A percentile compares a stretch with the other conserved stretches of the same genome.
Evolutionary conservation across 2,113 vertebrate genomes (phyloP).

Genomic region (Anseranas semipalmata): DNA sequence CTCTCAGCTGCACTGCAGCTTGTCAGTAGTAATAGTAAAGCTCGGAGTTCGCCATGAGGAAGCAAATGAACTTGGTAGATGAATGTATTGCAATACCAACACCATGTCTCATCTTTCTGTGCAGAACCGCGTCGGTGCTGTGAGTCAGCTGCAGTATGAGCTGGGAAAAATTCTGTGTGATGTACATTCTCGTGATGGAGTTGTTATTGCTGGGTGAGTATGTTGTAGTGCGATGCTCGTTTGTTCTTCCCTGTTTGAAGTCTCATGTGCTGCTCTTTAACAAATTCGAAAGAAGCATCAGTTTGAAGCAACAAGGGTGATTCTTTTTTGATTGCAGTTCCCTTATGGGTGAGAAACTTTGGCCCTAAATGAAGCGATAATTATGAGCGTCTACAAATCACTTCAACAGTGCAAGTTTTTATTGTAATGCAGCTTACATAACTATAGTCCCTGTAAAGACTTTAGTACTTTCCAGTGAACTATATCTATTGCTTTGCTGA

Average conservation of each 20-base stretch:
- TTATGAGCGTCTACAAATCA: neutral
- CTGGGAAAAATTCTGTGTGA: conserved; percentile 89
- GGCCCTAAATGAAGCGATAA: neutral
- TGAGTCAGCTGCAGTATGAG: conserved; percentile 89
- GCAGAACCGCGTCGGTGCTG: conserved; percentile 89
- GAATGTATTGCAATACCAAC: neutral
- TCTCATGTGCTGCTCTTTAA: neutral
- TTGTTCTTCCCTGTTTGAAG: neutral
- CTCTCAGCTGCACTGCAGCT: neutral
- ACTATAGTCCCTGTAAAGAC: neutral
- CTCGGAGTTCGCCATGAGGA: rapidly evolving
- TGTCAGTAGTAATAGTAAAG: neutral
- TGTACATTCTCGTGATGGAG: conserved; percentile 84
- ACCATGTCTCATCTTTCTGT: neutral
- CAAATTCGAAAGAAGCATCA: neutral
- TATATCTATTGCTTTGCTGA: neutral
- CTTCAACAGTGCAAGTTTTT: neutral
- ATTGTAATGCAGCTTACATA: neutral
- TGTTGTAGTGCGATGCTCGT: rapidly evolving
- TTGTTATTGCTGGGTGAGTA: conserved; percentile 90
- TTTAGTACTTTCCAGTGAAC: neutral
- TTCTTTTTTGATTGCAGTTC: neutral
- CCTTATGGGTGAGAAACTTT: neutral
- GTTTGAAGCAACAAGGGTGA: neutral
- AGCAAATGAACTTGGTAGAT: neutral